phyloP scores from a whole-genome alignment of 1,140 invertebrate genomes.

The Matsumurasca onukii region DNA sequence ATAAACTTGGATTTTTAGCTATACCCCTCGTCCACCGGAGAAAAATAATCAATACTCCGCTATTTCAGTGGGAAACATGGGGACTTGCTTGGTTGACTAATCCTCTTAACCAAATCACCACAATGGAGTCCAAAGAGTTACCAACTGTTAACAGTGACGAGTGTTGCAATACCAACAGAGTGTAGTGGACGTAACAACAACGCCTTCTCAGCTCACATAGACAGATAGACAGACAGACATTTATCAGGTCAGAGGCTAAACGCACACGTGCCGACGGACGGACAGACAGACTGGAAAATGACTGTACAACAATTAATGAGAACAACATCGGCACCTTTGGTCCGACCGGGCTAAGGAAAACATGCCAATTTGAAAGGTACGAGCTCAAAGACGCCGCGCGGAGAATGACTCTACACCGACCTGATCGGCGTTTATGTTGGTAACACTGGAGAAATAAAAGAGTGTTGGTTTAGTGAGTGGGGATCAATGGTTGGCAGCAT shows the following conservation, averaged over 20 bases:
- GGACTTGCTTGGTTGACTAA: no score
- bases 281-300: not conserved
- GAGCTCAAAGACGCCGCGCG: not conserved
- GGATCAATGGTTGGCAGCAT: not conserved
- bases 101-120: no score
- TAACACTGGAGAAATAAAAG: not conserved
- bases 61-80: no score
- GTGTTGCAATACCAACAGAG: not conserved
- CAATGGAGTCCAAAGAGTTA: no score
- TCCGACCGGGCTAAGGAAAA: not conserved
- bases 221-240: not conserved
- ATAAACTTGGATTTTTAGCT: no score
- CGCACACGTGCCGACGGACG: slow-evolving; percentile 7
- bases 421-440: not conserved
- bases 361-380: slow-evolving; percentile 16
- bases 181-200: not conserved
- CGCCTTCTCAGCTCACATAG: not conserved
- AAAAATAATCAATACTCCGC: no score
- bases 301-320: slow-evolving; percentile 16
- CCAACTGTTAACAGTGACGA: no score
- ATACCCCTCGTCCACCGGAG: no score
- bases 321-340: slow-evolving; percentile 22
- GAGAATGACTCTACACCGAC: not conserved
- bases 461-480: not conserved
- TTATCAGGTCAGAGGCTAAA: slow-evolving; percentile 5